phyloP scores from a whole-genome alignment of 1,140 invertebrate genomes.

The Ectropis grisescens region DNA sequence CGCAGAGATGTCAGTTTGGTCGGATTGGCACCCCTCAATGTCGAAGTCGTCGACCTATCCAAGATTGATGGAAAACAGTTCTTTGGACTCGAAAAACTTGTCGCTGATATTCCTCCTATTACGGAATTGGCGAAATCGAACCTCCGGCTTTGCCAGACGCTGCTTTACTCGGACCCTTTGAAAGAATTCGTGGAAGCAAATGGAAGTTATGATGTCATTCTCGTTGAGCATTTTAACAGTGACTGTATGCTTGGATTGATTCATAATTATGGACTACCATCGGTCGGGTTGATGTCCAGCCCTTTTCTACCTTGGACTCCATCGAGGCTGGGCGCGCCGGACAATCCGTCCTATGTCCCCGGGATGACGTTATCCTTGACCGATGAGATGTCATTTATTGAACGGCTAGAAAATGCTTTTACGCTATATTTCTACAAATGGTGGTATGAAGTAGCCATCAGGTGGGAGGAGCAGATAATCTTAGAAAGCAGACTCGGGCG shows the following conservation, averaged over 20 bases:
- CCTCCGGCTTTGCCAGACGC: slow-evolving; percentile 20
- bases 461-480: slow-evolving; percentile 21
- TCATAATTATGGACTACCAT: slow-evolving; percentile 72
- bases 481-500: slow-evolving; percentile 17
- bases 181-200: slow-evolving; percentile 48
- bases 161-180: slow-evolving; percentile 49
- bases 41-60: slow-evolving; percentile 22
- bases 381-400: slow-evolving; percentile 44
- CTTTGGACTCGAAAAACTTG: slow-evolving; percentile 10
- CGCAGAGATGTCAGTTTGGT: slow-evolving; percentile 23
- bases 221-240: slow-evolving; percentile 76
- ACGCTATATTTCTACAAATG: slow-evolving; percentile 36
- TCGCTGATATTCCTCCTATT: background rate
- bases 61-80: slow-evolving; percentile 8
- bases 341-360: slow-evolving; percentile 70
- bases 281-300: slow-evolving; percentile 70
- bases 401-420: slow-evolving; percentile 67
- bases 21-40: slow-evolving; percentile 16
- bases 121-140: slow-evolving; percentile 10
- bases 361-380: slow-evolving; percentile 25
- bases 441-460: slow-evolving; percentile 18
- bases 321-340: slow-evolving; percentile 61
- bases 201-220: slow-evolving; percentile 74
- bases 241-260: slow-evolving; percentile 75
- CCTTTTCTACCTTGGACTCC: slow-evolving; percentile 69